Evolutionary conservation across 2,888 invertebrate species (phyloP), one percentile per base, ranked within the genome.

Genomic region (Anaspis maculata): DNA sequence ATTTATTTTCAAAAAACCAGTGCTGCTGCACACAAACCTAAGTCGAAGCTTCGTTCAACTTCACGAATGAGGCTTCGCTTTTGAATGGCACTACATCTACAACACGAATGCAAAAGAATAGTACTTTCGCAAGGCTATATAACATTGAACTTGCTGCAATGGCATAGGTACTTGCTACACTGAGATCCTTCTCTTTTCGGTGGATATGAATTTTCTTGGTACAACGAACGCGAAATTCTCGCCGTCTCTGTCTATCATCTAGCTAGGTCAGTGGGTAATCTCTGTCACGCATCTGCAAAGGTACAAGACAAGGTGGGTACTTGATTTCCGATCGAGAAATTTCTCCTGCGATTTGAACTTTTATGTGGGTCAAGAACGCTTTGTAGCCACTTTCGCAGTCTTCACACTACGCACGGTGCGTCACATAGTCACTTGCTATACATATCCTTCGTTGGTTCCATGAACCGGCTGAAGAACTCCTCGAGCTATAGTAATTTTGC

Each of bases 291-390:
- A 6, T 19, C 19, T 19, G 19, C n/a, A 19, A 9, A 19, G 19
- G 19, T 19, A 9, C 5, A 19, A 19, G 19, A 9, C 5, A 19
- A 19, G 19, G 19, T 19, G 24, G 37, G 37, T 28, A 37, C 37
- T 15, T 37, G 37, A 28, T 37, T 37, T 32, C 32, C 37, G 32
- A 37, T 37, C 37, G 9, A 12, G 25, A 23, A 37, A 37, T 37
- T 37, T 37, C 37, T 32, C 37, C 19, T 13, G 26, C 9, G 15
- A 9, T 27, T 30, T 27, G 30, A 29, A 25, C 29, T 16, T 12
- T 15, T 16, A 36, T 27, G 28, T 37, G 37, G 24, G 37, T 37
- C 37, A 37, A 35, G 31, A 34, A 30, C 34, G 16, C 22, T 21
- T 30, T 23, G 25, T n/a, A n/a, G n/a, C 11, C 22, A 36, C 37